Percentiles rank a stretch among this genome's conserved stretches.
These are phyloP conservation scores for Odontocerum albicorne DNA, from an alignment of 2,888 invertebrate species.

Conservation along the genomic window DNA sequence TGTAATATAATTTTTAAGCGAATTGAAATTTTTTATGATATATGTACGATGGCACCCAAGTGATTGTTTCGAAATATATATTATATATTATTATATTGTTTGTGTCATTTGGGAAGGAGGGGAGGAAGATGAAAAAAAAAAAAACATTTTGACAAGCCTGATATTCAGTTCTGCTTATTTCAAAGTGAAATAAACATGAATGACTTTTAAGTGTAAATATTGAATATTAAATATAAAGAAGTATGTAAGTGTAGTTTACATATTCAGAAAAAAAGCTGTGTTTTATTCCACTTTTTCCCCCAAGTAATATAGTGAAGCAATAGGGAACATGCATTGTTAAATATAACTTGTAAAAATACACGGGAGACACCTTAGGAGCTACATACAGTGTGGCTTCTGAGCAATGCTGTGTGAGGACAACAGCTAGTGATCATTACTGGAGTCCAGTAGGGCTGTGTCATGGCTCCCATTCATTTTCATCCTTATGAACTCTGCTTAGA, in stretches of 20 bases:
- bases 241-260: slow-evolving; percentile 36
- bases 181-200: slow-evolving; percentile 25
- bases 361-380: no score
- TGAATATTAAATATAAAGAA: slow-evolving; percentile 32
- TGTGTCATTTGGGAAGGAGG: background rate
- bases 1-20: background rate
- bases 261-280: slow-evolving; percentile 31
- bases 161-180: slow-evolving; percentile 26
- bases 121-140: slow-evolving; percentile 8
- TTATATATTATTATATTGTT: no score
- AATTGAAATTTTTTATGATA: background rate
- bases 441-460: no score
- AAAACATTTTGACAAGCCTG: slow-evolving; percentile 21
- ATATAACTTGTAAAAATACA: no score
- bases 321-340: no score
- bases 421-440: no score
- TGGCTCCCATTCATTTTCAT: no score
- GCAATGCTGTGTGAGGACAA: no score
- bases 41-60: background rate
- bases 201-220: slow-evolving; percentile 33
- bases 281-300: slow-evolving; percentile 35
- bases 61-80: background rate
- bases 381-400: no score
- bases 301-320: no score
- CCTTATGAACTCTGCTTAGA: no score